A percentile compares a stretch with the other conserved stretches of the same genome.
These are phyloP conservation scores for Abramis brama DNA, from an alignment of 2,113 vertebrate genomes.

Conservation along the genomic window DNA sequence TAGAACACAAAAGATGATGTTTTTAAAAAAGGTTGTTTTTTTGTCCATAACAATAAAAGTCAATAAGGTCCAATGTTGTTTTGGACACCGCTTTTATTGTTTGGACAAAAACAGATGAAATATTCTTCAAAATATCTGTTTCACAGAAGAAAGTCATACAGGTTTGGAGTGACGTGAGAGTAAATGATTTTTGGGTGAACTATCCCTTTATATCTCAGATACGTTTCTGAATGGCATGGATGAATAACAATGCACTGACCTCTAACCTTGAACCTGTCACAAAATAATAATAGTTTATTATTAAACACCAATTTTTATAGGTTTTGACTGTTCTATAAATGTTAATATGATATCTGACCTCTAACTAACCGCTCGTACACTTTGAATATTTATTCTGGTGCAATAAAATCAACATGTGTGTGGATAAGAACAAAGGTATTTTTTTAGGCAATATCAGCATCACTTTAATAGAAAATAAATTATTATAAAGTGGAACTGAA, in stretches of 20 bases:
- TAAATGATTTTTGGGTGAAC: not conserved
- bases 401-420: no score
- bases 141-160: not conserved
- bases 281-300: not conserved
- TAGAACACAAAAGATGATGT: not conserved
- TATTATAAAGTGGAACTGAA: no score
- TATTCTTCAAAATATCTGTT: not conserved
- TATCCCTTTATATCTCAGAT: not conserved
- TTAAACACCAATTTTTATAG: not conserved
- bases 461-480: no score
- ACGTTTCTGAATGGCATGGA: not conserved
- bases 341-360: not conserved
- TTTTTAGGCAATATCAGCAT: no score
- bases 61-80: not conserved
- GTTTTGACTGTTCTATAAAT: not conserved
- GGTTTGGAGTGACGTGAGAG: not conserved
- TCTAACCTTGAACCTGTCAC: not conserved
- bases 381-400: no score
- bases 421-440: no score
- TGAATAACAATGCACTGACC: not conserved
- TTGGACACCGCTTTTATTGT: not conserved
- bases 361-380: not conserved
- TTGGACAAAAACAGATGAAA: not conserved
- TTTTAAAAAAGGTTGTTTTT: not conserved
- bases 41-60: not conserved